Conservation (phyloP, 2,113 vertebrate genomes). For the Motacilla alba region DNA sequence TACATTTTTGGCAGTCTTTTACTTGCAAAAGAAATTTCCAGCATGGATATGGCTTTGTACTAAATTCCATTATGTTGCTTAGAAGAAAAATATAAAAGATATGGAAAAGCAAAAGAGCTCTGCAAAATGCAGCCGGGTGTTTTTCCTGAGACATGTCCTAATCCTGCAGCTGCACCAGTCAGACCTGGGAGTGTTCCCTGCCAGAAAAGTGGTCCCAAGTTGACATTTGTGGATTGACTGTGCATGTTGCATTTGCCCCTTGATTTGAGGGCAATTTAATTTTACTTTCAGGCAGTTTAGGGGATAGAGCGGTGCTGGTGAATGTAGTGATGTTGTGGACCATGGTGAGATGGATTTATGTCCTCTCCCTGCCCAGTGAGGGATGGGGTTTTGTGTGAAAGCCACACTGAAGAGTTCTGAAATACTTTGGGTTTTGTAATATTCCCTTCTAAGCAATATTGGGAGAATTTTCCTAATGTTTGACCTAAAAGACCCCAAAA, state of each 20-base stretch:
- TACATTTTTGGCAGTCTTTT: not conserved
- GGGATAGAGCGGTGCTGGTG: not conserved
- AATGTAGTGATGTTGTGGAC: not conserved
- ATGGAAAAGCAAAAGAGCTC: not conserved
- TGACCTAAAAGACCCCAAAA: not conserved
- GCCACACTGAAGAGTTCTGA: not conserved
- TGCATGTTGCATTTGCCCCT: not conserved
- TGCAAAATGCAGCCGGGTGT: not conserved
- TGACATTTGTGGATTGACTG: not conserved
- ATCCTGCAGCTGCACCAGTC: not conserved
- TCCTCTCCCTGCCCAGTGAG: not conserved
- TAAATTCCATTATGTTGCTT: not conserved
- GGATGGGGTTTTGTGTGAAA: not conserved
- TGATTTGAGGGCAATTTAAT: not conserved
- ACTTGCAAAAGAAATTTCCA: not conserved
- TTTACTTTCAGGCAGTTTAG: not conserved
- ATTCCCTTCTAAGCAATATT: not conserved
- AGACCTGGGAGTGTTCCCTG: not conserved
- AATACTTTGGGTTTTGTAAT: not conserved
- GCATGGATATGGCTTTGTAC: not conserved
- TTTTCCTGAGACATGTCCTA: not conserved
- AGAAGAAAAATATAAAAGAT: not conserved
- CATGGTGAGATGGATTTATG: not conserved
- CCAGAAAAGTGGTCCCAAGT: not conserved
- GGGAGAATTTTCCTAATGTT: not conserved